Conservation (phyloP, 2,797 vertebrate species). For the Helarctos malayanus region DNA sequence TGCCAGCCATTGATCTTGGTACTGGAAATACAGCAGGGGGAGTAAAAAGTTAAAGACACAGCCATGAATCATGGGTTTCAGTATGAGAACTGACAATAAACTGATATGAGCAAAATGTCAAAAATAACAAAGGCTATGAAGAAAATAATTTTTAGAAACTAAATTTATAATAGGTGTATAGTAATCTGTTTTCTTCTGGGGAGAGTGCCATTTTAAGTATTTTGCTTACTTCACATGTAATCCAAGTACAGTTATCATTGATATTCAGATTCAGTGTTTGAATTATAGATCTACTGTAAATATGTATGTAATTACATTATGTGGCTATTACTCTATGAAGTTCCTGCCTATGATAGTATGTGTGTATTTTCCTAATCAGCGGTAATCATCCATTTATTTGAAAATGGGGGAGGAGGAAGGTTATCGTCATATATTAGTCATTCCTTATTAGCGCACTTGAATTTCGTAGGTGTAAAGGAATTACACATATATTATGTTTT, state of each 20-base stretch:
- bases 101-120: background rate
- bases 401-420: background rate
- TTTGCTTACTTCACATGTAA: background rate
- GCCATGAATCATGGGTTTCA: background rate
- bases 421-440: background rate
- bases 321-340: background rate
- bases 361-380: background rate
- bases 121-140: background rate
- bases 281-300: background rate
- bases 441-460: background rate
- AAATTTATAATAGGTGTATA: background rate
- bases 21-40: background rate
- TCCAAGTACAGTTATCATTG: background rate
- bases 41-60: background rate
- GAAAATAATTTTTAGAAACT: background rate
- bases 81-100: background rate
- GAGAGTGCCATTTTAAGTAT: background rate
- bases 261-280: background rate
- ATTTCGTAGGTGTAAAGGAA: background rate
- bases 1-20: background rate
- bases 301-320: background rate
- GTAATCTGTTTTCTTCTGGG: background rate
- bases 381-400: background rate
- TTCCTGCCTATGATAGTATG: background rate
- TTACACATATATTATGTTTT: background rate